These are phyloP conservation scores for Brachionus manjavacas DNA, from an alignment of 1,140 invertebrate species.

Conservation along the genomic window DNA sequence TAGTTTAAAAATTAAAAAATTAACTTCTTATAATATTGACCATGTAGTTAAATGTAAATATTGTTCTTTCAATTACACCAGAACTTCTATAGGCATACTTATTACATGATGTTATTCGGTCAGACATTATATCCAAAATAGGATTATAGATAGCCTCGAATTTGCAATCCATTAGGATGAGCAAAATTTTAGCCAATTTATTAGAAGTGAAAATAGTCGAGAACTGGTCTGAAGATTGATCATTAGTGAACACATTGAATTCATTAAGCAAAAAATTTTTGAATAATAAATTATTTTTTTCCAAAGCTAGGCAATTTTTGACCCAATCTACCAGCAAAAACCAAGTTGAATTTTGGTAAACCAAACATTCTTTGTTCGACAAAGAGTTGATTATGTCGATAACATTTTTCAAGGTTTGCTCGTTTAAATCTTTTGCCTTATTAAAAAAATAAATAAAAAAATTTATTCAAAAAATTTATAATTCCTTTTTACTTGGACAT, in stretches of 20 bases:
- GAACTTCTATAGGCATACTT: background rate
- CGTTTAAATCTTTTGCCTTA: background rate
- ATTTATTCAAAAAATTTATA: background rate
- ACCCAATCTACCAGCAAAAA: background rate
- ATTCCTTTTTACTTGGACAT: background rate
- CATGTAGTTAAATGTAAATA: background rate
- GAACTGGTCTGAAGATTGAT: background rate
- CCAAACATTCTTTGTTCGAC: constrained; percentile 23
- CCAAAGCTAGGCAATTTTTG: background rate
- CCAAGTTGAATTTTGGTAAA: constrained; percentile 36
- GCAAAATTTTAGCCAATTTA: constrained; percentile 6
- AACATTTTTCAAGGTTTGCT: background rate
- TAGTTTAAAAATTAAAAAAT: background rate
- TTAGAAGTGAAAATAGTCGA: background rate
- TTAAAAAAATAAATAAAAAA: background rate
- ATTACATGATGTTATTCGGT: constrained; percentile 1
- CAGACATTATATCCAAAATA: background rate
- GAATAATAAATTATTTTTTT: constrained; percentile 1
- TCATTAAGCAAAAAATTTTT: background rate
- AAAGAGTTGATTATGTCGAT: constrained; percentile 15
- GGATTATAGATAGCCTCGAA: background rate
- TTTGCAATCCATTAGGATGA: background rate
- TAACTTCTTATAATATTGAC: background rate
- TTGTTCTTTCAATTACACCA: background rate
- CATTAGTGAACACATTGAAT: background rate